Conservation (phyloP, 2,888 invertebrate species). For the Acanthacorydalis orientalis region DNA sequence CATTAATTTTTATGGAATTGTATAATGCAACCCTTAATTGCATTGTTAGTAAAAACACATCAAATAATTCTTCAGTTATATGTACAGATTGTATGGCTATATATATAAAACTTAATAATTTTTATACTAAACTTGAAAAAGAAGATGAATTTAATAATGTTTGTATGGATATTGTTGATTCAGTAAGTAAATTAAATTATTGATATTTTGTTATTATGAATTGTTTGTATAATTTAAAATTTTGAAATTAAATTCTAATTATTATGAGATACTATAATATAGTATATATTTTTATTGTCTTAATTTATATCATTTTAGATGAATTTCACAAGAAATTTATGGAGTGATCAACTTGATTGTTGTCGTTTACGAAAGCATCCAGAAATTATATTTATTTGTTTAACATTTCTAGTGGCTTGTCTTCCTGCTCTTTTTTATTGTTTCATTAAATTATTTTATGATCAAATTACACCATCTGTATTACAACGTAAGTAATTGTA, state of each 20-base stretch:
- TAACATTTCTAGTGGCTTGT: conserved; percentile 31
- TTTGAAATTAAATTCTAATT: background rate
- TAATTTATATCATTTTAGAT: conserved; percentile 30
- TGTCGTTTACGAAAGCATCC: conserved; percentile 35
- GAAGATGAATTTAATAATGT: conserved; percentile 38
- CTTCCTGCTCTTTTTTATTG: conserved; percentile 40
- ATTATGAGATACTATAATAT: background rate
- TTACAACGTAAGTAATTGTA: conserved; percentile 20
- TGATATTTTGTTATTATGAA: conserved; percentile 29
- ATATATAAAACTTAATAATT: conserved; percentile 36
- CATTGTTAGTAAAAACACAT: conserved; percentile 20
- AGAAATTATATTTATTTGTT: conserved; percentile 37
- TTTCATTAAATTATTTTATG: conserved; percentile 28
- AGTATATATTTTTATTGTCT: background rate
- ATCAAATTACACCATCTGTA: conserved; percentile 19
- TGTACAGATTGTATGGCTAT: conserved; percentile 36
- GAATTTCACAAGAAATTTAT: conserved; percentile 43
- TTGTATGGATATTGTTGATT: conserved; percentile 52
- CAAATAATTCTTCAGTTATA: conserved; percentile 22
- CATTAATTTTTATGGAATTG: conserved; percentile 29
- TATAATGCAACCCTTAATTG: conserved; percentile 30
- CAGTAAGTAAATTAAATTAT: conserved; percentile 27
- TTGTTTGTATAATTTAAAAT: conserved; percentile 16
- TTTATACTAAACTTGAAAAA: conserved; percentile 38
- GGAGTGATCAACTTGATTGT: conserved; percentile 41